Evolutionary conservation across 2,888 invertebrate species (phyloP).

Genomic region (Chrysodeixis includens): DNA sequence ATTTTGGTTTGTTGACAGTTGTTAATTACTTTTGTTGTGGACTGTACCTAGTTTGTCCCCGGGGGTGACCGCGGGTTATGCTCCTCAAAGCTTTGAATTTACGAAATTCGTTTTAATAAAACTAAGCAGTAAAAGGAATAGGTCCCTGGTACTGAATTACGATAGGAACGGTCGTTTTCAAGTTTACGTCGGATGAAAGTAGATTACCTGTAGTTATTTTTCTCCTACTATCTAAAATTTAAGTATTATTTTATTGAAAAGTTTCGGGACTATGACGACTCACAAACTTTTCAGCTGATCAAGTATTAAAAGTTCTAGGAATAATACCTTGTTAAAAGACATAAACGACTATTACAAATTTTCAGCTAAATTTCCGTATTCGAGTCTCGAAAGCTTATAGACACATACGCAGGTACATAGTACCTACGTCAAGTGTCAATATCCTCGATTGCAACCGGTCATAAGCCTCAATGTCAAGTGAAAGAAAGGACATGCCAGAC

Average conservation of each 20-base stretch:
- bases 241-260: background rate
- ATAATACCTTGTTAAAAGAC: constrained; percentile 34
- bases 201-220: background rate
- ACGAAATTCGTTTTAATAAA: constrained; percentile 56
- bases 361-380: constrained; percentile 42
- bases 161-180: constrained; percentile 46
- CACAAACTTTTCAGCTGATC: background rate
- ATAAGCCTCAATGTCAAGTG: constrained; percentile 84
- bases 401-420: constrained; percentile 48
- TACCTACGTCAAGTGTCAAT: constrained; percentile 70
- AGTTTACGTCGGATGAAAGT: constrained; percentile 6
- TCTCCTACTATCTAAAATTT: background rate
- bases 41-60: constrained; percentile 53
- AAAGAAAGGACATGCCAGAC: constrained; percentile 77
- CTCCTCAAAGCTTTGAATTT: constrained; percentile 56
- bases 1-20: constrained; percentile 64
- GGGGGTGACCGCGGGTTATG: constrained; percentile 50
- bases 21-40: constrained; percentile 64
- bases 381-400: constrained; percentile 35
- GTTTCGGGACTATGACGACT: background rate
- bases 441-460: constrained; percentile 78
- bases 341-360: constrained; percentile 24
- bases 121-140: constrained; percentile 31
- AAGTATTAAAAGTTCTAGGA: background rate
- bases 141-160: constrained; percentile 37